phyloP scores from a whole-genome alignment of 2,797 vertebrate species.

The Phylloscopus collybita region DNA sequence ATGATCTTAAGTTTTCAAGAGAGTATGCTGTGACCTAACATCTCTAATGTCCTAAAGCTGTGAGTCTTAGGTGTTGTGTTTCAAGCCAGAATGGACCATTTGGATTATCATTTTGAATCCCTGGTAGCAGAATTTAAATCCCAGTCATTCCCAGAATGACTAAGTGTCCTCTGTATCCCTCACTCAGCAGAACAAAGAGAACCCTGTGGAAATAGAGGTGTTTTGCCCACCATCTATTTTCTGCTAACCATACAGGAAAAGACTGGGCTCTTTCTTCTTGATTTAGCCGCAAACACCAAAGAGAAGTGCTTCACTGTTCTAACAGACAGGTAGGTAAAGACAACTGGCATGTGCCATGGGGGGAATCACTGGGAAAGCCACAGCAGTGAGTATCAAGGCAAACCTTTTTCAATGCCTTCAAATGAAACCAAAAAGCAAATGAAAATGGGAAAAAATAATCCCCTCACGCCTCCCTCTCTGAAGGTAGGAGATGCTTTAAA shows the following conservation, averaged over 20 bases:
- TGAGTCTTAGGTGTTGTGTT: background rate
- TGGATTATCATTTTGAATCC: background rate
- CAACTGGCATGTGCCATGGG: background rate
- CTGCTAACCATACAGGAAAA: accelerated
- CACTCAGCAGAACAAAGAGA: background rate
- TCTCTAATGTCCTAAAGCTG: background rate
- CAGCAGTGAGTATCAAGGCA: background rate
- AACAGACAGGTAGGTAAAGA: background rate
- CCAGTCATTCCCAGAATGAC: background rate
- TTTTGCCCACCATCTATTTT: background rate
- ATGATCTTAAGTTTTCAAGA: background rate
- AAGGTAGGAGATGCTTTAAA: background rate
- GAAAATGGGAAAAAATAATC: background rate
- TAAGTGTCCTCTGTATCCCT: background rate
- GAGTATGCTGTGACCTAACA: background rate
- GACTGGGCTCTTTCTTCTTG: background rate
- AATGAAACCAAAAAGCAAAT: background rate
- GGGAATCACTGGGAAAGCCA: background rate
- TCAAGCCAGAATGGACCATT: background rate
- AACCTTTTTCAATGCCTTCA: background rate
- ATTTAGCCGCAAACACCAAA: background rate
- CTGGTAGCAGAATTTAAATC: background rate
- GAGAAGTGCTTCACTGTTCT: background rate
- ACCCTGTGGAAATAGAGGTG: background rate
- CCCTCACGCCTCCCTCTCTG: background rate